A percentile compares a stretch with the other conserved stretches of the same genome.
phyloP scores from a whole-genome alignment of 2,797 vertebrate genomes.

The Acanthis flammea region DNA sequence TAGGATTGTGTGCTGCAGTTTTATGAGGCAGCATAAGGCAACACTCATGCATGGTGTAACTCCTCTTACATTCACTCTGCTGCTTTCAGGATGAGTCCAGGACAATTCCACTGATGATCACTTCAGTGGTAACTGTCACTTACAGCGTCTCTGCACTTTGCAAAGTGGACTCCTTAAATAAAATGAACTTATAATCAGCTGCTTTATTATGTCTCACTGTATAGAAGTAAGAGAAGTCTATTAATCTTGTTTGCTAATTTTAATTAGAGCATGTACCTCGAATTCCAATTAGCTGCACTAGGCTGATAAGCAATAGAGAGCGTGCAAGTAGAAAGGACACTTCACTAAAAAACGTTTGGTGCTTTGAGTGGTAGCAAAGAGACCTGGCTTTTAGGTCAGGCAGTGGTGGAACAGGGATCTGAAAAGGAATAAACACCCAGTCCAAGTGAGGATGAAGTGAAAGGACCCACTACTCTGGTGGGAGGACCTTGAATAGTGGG shows the following conservation, averaged over 20 bases:
- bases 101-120: not conserved
- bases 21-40: constrained; percentile 3
- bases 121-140: constrained; percentile 29
- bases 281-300: constrained; percentile 44
- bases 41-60: not conserved
- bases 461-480: not conserved
- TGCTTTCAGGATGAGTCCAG: not conserved
- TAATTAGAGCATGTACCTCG: not conserved
- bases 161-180: constrained; percentile 11
- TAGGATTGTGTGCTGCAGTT: not conserved
- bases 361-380: not conserved
- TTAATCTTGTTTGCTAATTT: constrained; percentile 55
- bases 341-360: not conserved
- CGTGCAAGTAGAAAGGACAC: not conserved
- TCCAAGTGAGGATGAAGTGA: not conserved
- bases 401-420: not conserved
- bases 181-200: constrained; percentile 16
- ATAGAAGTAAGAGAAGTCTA: constrained; percentile 20
- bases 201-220: not conserved
- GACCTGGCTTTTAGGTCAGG: not conserved
- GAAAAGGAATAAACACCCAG: not conserved
- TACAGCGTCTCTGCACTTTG: constrained; percentile 6
- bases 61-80: not conserved
- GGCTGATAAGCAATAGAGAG: not conserved
- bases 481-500: not conserved